Evolutionary conservation across 2,888 invertebrate species (phyloP).

Genomic region (Scaptomyza cyrtandrae): DNA sequence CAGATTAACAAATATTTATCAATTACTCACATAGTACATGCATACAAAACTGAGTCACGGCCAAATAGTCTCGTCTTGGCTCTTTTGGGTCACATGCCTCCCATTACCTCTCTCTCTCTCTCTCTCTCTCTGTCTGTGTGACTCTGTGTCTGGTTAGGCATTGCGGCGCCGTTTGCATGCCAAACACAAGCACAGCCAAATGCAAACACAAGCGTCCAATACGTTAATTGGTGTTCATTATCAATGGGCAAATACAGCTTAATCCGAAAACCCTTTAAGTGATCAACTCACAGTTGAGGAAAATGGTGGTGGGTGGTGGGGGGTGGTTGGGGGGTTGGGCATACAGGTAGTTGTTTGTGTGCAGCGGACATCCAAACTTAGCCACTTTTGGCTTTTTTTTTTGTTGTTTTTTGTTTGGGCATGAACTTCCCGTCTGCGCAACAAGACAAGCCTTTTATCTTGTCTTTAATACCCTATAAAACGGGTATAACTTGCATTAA

Average conservation of each 20-base stretch:
- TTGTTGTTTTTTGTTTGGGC: no score
- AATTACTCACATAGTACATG: conserved; percentile 56
- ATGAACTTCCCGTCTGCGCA: conserved; percentile 68
- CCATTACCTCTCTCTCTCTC: neutral
- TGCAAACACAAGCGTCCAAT: conserved; percentile 52
- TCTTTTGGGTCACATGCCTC: conserved; percentile 34
- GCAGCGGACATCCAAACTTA: conserved; percentile 70
- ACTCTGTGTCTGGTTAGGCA: conserved; percentile 36
- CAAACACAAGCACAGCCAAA: conserved; percentile 39
- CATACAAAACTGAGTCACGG: conserved; percentile 70
- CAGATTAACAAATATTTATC: conserved; percentile 66
- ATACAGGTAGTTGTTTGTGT: conserved; percentile 29
- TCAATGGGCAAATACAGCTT: conserved; percentile 75
- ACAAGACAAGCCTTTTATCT: conserved; percentile 5
- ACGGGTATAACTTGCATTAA: neutral
- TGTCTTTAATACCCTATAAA: neutral
- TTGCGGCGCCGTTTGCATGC: conserved; percentile 62
- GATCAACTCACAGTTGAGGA: conserved; percentile 35
- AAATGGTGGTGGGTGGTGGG: no score
- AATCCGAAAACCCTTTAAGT: conserved; percentile 69
- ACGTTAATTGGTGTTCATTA: conserved; percentile 74
- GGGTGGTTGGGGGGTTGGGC: neutral
- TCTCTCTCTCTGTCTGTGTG: neutral
- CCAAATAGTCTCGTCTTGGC: conserved; percentile 43
- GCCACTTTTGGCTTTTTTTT: conserved; percentile 38